Conservation (phyloP, 2,113 vertebrate genomes). For the Paracanthobrama guichenoti region DNA sequence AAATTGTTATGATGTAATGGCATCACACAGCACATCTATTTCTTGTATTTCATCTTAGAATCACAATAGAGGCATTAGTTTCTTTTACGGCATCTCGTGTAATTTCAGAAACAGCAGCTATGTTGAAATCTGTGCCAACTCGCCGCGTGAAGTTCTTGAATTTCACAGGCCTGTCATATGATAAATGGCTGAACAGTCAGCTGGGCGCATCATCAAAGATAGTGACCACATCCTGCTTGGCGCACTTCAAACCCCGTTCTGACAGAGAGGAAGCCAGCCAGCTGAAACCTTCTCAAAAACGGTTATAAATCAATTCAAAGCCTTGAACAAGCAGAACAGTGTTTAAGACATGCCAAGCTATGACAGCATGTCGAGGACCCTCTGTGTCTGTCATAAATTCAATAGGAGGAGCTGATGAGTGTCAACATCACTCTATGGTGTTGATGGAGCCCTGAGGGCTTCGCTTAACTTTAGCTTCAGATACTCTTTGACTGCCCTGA, state of each 20-base stretch:
- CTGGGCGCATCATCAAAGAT: conserved; percentile 66
- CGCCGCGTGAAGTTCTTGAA: conserved; percentile 55
- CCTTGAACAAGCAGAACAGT: conserved; percentile 64
- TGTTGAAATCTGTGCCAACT: conserved; percentile 56
- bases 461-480: conserved; percentile 67
- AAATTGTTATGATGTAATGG: conserved; percentile 6
- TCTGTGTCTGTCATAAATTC: conserved; percentile 70
- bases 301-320: conserved; percentile 65
- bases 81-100: neutral
- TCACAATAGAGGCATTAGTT: neutral
- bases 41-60: neutral
- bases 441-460: conserved; percentile 65
- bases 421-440: conserved; percentile 67
- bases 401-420: conserved; percentile 74
- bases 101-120: conserved; percentile 28
- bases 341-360: conserved; percentile 64
- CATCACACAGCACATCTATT: neutral
- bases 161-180: conserved; percentile 56
- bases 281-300: conserved; percentile 59
- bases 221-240: conserved; percentile 68
- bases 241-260: conserved; percentile 50
- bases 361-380: conserved; percentile 65
- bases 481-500: conserved; percentile 69
- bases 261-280: conserved; percentile 61
- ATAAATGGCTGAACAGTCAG: conserved; percentile 65